A percentile compares a stretch with the other conserved stretches of the same genome.
These are phyloP conservation scores for Plectrocnemia conspersa DNA, from an alignment of 1,140 invertebrate genomes.

Conservation along the genomic window DNA sequence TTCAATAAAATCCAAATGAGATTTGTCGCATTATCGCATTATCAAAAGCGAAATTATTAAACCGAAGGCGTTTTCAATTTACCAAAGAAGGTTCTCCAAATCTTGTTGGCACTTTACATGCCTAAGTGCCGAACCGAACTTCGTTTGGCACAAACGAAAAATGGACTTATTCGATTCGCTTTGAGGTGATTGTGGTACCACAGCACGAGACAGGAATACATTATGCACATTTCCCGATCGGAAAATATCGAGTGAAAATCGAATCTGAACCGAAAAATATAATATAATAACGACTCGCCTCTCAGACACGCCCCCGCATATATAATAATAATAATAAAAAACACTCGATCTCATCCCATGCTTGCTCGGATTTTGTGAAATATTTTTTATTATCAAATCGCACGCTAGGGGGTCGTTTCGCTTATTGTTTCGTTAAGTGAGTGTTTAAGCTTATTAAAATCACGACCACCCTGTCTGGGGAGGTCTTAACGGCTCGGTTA, in stretches of 20 bases:
- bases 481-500: constrained; percentile 24
- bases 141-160: constrained; percentile 11
- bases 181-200: constrained; percentile 30
- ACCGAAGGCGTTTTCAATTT: neutral
- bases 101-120: constrained; percentile 7
- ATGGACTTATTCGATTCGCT: constrained; percentile 30
- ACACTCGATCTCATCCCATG: no score
- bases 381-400: no score
- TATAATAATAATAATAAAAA: no score
- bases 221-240: constrained; percentile 7
- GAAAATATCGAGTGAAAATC: constrained; percentile 16
- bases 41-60: no score
- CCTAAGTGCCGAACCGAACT: constrained; percentile 19
- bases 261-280: neutral
- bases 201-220: constrained; percentile 29
- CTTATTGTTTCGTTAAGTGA: constrained; percentile 17
- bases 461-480: constrained; percentile 20
- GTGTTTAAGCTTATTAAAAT: constrained; percentile 35
- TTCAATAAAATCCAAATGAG: no score
- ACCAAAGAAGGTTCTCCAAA: neutral
- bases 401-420: constrained; percentile 8
- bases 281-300: neutral
- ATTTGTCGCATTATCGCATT: no score
- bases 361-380: no score
- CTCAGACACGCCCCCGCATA: neutral